A percentile compares a stretch with the other conserved stretches of the same genome.
Evolutionary conservation across 2,113 vertebrate genomes (phyloP).

Genomic region (Gallinago undulata): DNA sequence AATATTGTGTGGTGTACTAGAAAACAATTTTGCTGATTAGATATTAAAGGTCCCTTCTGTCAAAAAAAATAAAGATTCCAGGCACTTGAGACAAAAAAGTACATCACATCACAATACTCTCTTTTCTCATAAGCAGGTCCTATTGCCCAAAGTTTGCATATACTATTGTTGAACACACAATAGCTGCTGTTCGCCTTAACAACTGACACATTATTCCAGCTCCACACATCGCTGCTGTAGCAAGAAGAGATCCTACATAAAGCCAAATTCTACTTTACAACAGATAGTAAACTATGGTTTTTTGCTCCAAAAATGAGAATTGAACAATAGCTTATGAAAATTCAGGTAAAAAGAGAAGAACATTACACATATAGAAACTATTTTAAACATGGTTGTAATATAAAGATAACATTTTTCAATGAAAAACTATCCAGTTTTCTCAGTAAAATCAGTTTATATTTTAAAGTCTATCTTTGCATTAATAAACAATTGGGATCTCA

Average conservation of each 20-base stretch:
- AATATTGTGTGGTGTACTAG: fast-evolving
- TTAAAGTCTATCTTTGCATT: background rate
- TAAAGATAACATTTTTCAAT: background rate
- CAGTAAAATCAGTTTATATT: background rate
- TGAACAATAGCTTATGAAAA: background rate
- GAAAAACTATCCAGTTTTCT: background rate
- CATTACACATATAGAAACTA: background rate
- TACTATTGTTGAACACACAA: background rate
- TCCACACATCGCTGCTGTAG: background rate
- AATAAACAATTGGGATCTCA: background rate
- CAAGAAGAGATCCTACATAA: background rate
- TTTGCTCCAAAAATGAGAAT: background rate
- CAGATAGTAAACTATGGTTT: background rate
- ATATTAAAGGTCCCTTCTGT: background rate
- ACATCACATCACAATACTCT: background rate
- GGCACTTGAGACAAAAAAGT: background rate
- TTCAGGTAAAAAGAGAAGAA: background rate
- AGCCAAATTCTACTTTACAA: background rate
- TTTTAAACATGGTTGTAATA: background rate
- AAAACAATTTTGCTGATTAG: background rate
- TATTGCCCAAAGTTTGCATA: background rate
- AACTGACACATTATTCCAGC: background rate
- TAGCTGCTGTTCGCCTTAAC: conserved; percentile 16
- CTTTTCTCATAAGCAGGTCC: background rate
- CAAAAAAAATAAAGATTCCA: background rate